A percentile compares a stretch with the other conserved stretches of the same genome.
Conservation (phyloP, 2,113 vertebrate genomes). For the Myanophis thanlyinensis region DNA sequence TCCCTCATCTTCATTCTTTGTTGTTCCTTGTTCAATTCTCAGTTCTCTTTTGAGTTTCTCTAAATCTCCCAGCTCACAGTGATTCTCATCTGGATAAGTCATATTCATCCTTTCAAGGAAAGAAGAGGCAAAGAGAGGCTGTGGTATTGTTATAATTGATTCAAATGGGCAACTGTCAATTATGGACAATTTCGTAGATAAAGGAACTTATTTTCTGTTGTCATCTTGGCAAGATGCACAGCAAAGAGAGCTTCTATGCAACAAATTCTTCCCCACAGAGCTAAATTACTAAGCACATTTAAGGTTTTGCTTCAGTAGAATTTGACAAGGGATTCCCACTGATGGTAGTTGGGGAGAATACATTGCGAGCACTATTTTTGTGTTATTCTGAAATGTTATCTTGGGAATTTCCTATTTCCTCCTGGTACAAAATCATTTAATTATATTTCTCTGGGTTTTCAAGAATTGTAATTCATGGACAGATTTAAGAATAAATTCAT, state of each 20-base stretch:
- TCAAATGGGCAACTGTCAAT: conserved; percentile 53
- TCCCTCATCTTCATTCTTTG: conserved; percentile 46
- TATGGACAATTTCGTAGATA: conserved; percentile 64
- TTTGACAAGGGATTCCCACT: not conserved
- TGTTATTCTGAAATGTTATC: not conserved
- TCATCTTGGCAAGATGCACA: conserved; percentile 25
- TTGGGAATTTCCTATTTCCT: not conserved
- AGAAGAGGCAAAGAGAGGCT: conserved; percentile 45
- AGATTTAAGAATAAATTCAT: not conserved
- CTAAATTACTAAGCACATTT: not conserved
- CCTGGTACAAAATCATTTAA: not conserved
- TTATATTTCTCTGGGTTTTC: not conserved
- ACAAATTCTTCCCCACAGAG: not conserved
- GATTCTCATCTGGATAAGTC: conserved; percentile 55
- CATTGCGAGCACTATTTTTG: not conserved
- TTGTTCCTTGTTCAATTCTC: conserved; percentile 20
- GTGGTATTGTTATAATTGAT: conserved; percentile 61
- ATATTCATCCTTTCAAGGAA: conserved; percentile 59
- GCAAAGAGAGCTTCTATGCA: not conserved
- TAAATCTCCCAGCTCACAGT: conserved; percentile 40
- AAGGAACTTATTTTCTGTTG: conserved; percentile 46
- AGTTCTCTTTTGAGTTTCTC: conserved; percentile 31
- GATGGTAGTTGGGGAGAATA: not conserved
- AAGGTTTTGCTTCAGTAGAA: not conserved
- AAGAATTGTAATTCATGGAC: not conserved